Evolutionary conservation across 2,888 invertebrate genomes (phyloP), one percentile per base, ranked within the genome.

Genomic region (Platycheirus albimanus): DNA sequence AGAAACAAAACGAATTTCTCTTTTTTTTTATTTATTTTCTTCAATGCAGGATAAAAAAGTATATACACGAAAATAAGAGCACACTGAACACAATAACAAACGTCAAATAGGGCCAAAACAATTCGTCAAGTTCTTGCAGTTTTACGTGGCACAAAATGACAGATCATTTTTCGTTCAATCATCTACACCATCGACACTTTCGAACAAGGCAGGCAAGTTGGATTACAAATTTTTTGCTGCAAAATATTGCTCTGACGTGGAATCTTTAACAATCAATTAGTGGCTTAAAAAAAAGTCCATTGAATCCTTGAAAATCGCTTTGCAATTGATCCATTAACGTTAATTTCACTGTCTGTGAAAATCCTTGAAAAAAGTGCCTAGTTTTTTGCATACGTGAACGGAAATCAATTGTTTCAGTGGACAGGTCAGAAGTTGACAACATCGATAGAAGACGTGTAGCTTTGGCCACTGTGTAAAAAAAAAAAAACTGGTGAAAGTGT

Each of bases 211-310:
- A 70, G 75, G 74, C 74, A 75, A 84, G 79, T 70, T 79, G 75
- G 75, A 84, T 64, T 66, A 43, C 56, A 72, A 56, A 70, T 54
- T 79, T 24, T 52, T 36, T 45, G 70, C 74, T 79, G 70, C 66
- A 75, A 75, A 84, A 84, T 84, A 84, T 24, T 75, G 70, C 61
- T 79, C 84, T 84, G 84, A 84, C 84, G 84, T 84, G 84, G 84
- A 84, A 69, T 54, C 30, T 77, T 74, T 36, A 33, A 56, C 28
- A 69, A 74, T 71, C 54, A 43, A 33, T 38, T 28, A 72, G 8
- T 71, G 33, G 4, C 17, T 13, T 51, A n/a, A 11, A n/a, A 11
- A n/a, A 74, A 83, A 51, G 17, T n/a, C n/a, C 15, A 45, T 77
- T 17, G 20, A 52, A 67, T 67, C 24, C n/a, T 36, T 20, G 20